These are phyloP conservation scores for Brachyistius frenatus DNA, from an alignment of 2,113 vertebrate species.

Conservation along the genomic window DNA sequence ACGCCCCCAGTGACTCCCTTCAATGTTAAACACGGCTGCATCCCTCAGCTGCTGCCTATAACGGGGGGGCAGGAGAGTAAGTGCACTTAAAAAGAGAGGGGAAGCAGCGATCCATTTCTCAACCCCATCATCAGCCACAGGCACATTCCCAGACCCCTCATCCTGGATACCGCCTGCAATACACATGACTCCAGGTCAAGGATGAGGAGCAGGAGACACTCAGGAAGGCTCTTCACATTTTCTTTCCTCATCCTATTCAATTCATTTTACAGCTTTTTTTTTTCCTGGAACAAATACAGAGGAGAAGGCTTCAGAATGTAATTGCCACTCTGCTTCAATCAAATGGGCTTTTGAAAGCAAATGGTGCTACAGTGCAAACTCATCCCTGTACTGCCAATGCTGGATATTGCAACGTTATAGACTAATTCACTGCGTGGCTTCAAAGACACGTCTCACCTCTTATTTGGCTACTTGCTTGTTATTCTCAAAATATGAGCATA, in stretches of 20 bases:
- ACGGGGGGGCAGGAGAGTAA: conserved; percentile 67
- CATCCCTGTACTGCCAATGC: conserved; percentile 35
- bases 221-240: conserved; percentile 24
- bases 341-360: conserved; percentile 59
- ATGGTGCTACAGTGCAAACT: conserved; percentile 47
- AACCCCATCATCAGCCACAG: conserved; percentile 64
- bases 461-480: conserved; percentile 75
- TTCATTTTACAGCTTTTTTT: conserved; percentile 37
- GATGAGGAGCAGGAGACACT: conserved; percentile 51
- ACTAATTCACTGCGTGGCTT: conserved; percentile 64
- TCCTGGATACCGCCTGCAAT: conserved; percentile 44
- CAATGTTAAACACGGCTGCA: conserved; percentile 59
- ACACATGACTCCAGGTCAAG: conserved; percentile 59
- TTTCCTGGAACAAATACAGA: neutral
- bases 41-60: conserved; percentile 68
- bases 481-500: conserved; percentile 75
- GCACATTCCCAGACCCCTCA: conserved; percentile 54
- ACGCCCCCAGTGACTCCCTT: conserved; percentile 48
- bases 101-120: conserved; percentile 68
- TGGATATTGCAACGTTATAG: conserved; percentile 46
- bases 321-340: conserved; percentile 60
- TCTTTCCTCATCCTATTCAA: conserved; percentile 22
- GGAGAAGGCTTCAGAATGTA: conserved; percentile 31
- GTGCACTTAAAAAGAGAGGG: conserved; percentile 78
- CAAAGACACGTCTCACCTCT: conserved; percentile 75